Evolutionary conservation across 2,113 vertebrate species (phyloP).

Genomic region (Mus spicilegus): DNA sequence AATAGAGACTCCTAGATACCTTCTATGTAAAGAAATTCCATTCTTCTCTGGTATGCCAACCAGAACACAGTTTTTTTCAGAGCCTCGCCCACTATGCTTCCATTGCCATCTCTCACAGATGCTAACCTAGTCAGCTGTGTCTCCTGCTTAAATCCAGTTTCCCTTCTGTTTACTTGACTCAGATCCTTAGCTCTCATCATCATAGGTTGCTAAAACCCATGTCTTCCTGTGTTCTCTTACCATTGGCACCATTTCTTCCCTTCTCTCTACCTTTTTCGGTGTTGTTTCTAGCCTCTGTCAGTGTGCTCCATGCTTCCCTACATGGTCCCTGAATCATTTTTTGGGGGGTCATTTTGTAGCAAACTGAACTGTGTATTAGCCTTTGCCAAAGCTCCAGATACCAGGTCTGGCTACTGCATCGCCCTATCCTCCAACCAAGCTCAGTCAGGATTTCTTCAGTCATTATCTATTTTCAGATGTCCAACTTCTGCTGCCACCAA

Average conservation of each 20-base stretch:
- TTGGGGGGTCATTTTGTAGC: not conserved
- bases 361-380: not conserved
- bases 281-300: fast-evolving
- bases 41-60: not conserved
- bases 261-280: not conserved
- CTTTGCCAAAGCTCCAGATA: not conserved
- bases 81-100: not conserved
- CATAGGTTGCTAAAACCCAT: not conserved
- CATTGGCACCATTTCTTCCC: not conserved
- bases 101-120: not conserved
- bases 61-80: fast-evolving
- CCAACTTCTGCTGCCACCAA: not conserved
- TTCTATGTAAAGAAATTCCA: not conserved
- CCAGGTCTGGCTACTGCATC: not conserved
- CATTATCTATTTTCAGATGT: not conserved
- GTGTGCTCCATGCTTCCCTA: fast-evolving
- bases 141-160: not conserved
- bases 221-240: not conserved
- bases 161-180: not conserved
- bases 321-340: not conserved
- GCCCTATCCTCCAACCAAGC: fast-evolving
- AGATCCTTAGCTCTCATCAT: not conserved
- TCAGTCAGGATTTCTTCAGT: not conserved
- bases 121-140: not conserved
- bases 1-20: too few relatives aligned